A percentile compares a stretch with the other conserved stretches of the same genome.
phyloP scores from a whole-genome alignment of 2,888 invertebrate species.

The Phaonia tiefii region DNA sequence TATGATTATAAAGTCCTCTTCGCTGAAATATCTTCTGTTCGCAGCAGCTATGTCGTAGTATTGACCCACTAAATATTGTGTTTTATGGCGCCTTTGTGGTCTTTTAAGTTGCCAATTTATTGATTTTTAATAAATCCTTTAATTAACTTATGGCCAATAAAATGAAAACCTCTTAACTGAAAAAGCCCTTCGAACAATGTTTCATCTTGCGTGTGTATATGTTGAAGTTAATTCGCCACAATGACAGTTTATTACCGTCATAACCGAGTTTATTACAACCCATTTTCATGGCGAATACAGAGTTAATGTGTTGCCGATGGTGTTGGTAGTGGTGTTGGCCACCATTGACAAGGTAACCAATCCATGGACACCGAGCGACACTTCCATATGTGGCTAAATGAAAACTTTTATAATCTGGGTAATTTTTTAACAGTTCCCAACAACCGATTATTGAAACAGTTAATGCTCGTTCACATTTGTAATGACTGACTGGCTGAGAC shows the following conservation, averaged over 20 bases:
- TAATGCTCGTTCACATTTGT: conserved; percentile 22
- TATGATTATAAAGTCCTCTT: too few relatives aligned
- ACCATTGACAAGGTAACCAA: too few relatives aligned
- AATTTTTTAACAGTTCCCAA: conserved; percentile 60
- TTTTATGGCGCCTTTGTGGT: background rate
- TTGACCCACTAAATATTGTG: background rate
- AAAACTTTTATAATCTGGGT: conserved; percentile 43
- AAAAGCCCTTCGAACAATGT: conserved; percentile 10
- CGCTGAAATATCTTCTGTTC: too few relatives aligned
- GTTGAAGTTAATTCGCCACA: conserved; percentile 4
- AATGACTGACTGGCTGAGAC: background rate
- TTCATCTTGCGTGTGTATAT: background rate
- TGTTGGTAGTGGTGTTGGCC: too few relatives aligned
- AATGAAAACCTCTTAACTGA: background rate
- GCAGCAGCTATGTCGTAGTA: background rate
- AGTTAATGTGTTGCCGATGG: too few relatives aligned
- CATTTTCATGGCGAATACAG: conserved; percentile 1
- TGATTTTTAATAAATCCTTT: conserved; percentile 30
- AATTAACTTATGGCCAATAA: conserved; percentile 28
- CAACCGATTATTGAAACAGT: conserved; percentile 47
- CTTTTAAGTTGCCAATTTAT: conserved; percentile 18
- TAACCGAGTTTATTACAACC: conserved; percentile 13
- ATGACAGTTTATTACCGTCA: conserved; percentile 39
- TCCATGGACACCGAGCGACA: too few relatives aligned
- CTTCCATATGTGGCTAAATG: conserved; percentile 18